Evolutionary conservation across 2,888 invertebrate species (phyloP).

Genomic region (Sminthurides aquaticus): DNA sequence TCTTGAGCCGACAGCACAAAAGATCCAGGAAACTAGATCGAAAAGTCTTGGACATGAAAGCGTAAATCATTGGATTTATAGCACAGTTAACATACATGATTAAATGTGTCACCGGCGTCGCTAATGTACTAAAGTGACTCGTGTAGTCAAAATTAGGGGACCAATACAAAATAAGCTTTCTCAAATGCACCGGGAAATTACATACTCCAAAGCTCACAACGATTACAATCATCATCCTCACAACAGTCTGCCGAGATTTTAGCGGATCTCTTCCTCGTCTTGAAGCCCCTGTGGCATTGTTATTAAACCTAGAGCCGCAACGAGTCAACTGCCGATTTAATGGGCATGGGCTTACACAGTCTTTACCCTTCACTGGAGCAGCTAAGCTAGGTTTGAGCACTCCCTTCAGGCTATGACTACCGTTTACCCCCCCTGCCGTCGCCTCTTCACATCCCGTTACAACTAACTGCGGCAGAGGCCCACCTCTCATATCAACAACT

Average conservation of each 20-base stretch:
- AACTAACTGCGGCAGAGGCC: neutral
- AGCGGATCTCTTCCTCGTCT: slow-evolving; percentile 51
- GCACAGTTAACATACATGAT: slow-evolving; percentile 84
- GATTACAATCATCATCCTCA: slow-evolving; percentile 79
- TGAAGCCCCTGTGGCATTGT: neutral
- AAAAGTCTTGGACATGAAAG: slow-evolving; percentile 74
- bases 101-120: slow-evolving; percentile 75
- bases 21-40: slow-evolving; percentile 77
- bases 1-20: slow-evolving; percentile 53
- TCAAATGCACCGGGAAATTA: slow-evolving; percentile 79
- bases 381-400: too few relatives aligned
- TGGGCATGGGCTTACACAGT: neutral
- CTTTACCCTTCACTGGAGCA: neutral
- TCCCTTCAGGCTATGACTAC: neutral
- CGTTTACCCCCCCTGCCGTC: neutral
- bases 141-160: slow-evolving; percentile 61
- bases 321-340: neutral
- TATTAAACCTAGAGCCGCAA: neutral
- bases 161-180: slow-evolving; percentile 79
- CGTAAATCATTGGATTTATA: slow-evolving; percentile 81
- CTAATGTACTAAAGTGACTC: slow-evolving; percentile 66
- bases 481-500: neutral
- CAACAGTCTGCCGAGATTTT: slow-evolving; percentile 72
- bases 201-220: slow-evolving; percentile 82
- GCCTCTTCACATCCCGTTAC: neutral